These are phyloP conservation scores for Daphoenositta chrysoptera DNA, from an alignment of 2,113 vertebrate genomes.

Conservation along the genomic window DNA sequence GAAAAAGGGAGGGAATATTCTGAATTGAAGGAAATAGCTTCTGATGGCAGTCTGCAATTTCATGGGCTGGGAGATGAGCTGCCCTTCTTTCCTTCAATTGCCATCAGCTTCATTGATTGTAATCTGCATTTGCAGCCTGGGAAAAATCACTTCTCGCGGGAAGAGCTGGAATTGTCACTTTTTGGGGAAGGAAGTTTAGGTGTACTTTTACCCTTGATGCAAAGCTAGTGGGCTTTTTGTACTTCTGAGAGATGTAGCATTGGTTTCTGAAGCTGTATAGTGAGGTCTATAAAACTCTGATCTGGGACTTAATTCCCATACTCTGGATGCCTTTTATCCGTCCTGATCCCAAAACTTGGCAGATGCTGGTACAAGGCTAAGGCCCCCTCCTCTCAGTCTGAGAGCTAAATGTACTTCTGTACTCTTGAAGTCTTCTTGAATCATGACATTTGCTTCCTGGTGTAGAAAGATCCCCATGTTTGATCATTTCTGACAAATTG, in stretches of 20 bases:
- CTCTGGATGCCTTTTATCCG: not conserved
- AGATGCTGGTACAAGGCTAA: not conserved
- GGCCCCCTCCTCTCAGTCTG: not conserved
- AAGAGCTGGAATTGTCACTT: not conserved
- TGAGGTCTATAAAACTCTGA: not conserved
- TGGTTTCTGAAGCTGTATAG: not conserved
- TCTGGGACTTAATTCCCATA: not conserved
- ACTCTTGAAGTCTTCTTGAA: not conserved
- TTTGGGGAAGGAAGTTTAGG: not conserved
- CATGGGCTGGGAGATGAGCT: conserved; percentile 39
- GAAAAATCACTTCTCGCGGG: not conserved
- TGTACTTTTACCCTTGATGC: not conserved
- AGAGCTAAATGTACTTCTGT: not conserved
- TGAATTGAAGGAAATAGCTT: conserved; percentile 66
- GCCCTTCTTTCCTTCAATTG: conserved; percentile 45
- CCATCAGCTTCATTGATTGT: conserved; percentile 45
- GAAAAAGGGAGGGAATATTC: conserved; percentile 44
- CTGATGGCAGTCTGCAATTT: conserved; percentile 60
- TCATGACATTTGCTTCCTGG: not conserved
- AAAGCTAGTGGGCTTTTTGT: not conserved
- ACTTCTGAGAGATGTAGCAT: not conserved
- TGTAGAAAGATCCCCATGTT: not conserved
- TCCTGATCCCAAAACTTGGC: not conserved
- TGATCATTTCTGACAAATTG: not conserved
- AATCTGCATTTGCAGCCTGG: not conserved